Base-by-base conservation (phyloP, 37 sponge, comb jelly and placozoan genomes). In the Halichondria panicea region DNA sequence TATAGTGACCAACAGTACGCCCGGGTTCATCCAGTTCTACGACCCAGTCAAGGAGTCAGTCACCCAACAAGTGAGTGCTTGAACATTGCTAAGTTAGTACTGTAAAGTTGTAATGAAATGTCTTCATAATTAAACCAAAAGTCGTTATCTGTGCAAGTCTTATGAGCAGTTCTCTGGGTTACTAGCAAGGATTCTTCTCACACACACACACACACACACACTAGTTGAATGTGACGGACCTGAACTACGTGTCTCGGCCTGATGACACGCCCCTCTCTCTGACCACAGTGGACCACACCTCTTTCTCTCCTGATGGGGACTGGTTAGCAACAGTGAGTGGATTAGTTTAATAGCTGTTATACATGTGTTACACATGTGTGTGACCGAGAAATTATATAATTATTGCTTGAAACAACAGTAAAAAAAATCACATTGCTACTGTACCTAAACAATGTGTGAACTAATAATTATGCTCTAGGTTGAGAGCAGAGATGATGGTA, bases 311-410 rank as follows among this genome's bases (percentile, higher is more conserved):
- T 12, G 60, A 75, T 39, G 94, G 88, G 39, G 33, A 74, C n/a
- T 96, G 97, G 97, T 71, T 96, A 75, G 78, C 91, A 0, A 93
- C 97, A 0, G 92, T 94, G 43, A 79, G 87, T 40, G n/a, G n/a
- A n/a, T n/a, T n/a, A n/a, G n/a, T n/a, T n/a, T n/a, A n/a, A n/a
- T n/a, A n/a, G n/a, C n/a, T n/a, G n/a, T n/a, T n/a, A n/a, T n/a
- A n/a, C n/a, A n/a, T n/a, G n/a, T n/a, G n/a, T n/a, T n/a, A n/a
- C n/a, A n/a, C n/a, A n/a, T n/a, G n/a, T n/a, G n/a, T n/a, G n/a
- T n/a, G n/a, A n/a, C n/a, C n/a, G n/a, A n/a, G n/a, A n/a, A n/a
- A n/a, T n/a, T n/a, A n/a, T n/a, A n/a, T n/a, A n/a, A n/a, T n/a
- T n/a, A n/a, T n/a, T n/a, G n/a, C n/a, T n/a, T n/a, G n/a, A n/a